Conservation (phyloP, 2,113 vertebrate genomes). For the Piaya cayana region DNA sequence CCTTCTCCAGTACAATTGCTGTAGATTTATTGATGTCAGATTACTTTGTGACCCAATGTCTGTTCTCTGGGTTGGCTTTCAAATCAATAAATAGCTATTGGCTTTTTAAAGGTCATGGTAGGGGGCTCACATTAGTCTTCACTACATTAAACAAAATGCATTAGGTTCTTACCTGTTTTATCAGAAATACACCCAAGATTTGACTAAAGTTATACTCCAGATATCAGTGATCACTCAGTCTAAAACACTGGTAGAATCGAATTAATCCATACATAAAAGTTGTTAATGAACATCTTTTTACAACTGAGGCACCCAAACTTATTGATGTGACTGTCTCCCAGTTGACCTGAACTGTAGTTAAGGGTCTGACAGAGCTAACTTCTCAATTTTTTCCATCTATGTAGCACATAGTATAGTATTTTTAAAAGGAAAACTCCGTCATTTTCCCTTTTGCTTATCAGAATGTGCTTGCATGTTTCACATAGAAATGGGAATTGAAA, state of each 20-base stretch:
- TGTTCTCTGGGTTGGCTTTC: constrained; percentile 10
- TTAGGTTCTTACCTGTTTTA: background rate
- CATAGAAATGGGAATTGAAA: background rate
- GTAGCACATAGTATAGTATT: background rate
- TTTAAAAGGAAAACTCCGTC: background rate
- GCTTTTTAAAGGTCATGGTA: background rate
- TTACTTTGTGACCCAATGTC: background rate
- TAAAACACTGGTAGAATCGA: background rate
- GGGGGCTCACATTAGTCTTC: background rate
- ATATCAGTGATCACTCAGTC: background rate
- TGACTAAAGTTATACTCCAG: background rate
- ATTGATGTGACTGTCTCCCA: background rate
- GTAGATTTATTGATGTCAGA: background rate
- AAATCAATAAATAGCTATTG: constrained; percentile 20
- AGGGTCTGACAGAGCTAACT: background rate
- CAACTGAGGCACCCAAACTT: rapidly evolving
- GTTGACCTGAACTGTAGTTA: background rate
- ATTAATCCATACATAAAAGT: background rate
- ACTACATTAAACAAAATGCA: background rate
- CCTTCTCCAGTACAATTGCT: background rate
- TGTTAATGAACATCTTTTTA: background rate
- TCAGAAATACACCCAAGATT: background rate
- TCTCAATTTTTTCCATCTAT: background rate
- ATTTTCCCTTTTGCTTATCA: background rate
- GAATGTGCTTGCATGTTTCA: background rate